Evolutionary conservation across 2,888 invertebrate genomes (phyloP).

Genomic region (Scaptodrosophila latifasciaeformis): DNA sequence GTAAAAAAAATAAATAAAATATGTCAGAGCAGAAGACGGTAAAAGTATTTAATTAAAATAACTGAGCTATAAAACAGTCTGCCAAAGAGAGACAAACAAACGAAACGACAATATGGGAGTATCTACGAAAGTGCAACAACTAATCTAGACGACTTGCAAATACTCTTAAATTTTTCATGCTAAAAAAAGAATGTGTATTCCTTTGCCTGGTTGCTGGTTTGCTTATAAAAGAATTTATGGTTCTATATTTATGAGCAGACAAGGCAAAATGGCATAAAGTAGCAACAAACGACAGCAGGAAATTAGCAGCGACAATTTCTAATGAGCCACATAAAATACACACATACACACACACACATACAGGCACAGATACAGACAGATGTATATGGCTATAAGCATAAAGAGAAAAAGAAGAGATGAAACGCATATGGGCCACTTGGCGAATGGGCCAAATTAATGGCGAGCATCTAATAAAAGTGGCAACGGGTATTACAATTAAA

Average conservation of each 20-base stretch:
- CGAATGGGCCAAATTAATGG: constrained; percentile 23
- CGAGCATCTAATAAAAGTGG: too few species aligned
- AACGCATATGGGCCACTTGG: constrained; percentile 35
- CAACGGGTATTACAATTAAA: constrained; percentile 49
- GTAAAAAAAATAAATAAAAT: neutral
- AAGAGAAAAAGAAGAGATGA: constrained; percentile 17
- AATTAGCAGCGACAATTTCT: constrained; percentile 51
- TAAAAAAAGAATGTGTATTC: too few species aligned
- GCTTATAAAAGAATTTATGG: too few species aligned
- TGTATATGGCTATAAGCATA: neutral
- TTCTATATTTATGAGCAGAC: neutral
- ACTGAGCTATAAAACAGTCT: constrained; percentile 59
- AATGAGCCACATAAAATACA: constrained; percentile 5
- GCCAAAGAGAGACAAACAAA: constrained; percentile 17
- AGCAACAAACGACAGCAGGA: constrained; percentile 10
- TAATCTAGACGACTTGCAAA: too few species aligned
- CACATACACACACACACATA: neutral
- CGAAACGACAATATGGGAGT: too few species aligned
- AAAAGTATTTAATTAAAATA: constrained; percentile 69
- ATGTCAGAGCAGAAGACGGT: constrained; percentile 16
- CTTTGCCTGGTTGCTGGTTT: too few species aligned
- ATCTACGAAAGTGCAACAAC: neutral
- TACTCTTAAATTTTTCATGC: too few species aligned
- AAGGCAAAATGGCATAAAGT: neutral
- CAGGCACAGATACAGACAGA: neutral